phyloP scores from a whole-genome alignment of 2,888 invertebrate species.

The Leptinotarsa rubiginosa region DNA sequence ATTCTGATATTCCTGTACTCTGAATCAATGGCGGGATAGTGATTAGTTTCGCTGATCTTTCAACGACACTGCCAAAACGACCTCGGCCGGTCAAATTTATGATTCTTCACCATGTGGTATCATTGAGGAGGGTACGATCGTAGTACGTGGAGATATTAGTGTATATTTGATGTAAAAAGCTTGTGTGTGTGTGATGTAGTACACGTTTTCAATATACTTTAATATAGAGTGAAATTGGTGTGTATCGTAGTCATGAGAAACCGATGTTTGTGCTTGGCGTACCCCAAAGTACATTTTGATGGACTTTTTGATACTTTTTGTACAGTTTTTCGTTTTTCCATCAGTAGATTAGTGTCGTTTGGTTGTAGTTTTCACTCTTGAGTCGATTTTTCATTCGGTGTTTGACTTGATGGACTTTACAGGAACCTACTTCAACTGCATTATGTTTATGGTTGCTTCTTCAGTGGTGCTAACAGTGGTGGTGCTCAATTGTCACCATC shows the following conservation, averaged over 20 bases:
- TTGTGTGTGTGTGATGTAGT: conserved; percentile 56
- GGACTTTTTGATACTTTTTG: conserved; percentile 45
- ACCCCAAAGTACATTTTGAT: conserved; percentile 58
- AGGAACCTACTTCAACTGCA: conserved; percentile 99
- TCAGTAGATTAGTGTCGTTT: conserved; percentile 43
- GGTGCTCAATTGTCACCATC: conserved; percentile 96
- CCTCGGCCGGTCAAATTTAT: conserved; percentile 61
- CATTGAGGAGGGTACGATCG: conserved; percentile 66
- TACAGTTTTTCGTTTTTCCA: conserved; percentile 38
- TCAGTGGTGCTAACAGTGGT: conserved; percentile 97
- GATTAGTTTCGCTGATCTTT: conserved; percentile 6
- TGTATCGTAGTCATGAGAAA: conserved; percentile 55
- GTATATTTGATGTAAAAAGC: conserved; percentile 57
- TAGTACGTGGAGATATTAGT: conserved; percentile 59
- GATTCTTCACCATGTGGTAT: conserved; percentile 55
- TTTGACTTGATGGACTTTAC: conserved; percentile 55
- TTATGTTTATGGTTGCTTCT: conserved; percentile 99
- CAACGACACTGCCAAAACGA: conserved; percentile 50
- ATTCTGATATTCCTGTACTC: conserved; percentile 2
- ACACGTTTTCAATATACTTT: conserved; percentile 44
- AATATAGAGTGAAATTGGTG: conserved; percentile 34
- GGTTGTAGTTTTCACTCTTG: conserved; percentile 41
- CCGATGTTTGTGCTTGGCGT: conserved; percentile 62
- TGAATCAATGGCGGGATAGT: not conserved
- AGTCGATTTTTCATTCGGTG: conserved; percentile 26